Percentiles rank a stretch among this genome's conserved stretches.
phyloP scores from a whole-genome alignment of 1,140 invertebrate genomes.

The Drosophila sulfurigaster region DNA sequence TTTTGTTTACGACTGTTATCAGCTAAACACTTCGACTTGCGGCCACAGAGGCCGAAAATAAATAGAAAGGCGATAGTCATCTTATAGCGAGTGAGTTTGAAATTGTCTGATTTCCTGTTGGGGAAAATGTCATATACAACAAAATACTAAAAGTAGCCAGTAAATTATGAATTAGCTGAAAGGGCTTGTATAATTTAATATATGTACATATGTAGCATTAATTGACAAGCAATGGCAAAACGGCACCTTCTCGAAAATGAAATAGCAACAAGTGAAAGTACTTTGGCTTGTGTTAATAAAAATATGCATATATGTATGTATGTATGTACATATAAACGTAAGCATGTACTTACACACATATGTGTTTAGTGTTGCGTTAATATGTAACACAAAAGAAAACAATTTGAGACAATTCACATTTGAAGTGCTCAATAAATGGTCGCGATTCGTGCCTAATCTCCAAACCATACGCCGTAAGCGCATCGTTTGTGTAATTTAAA shows the following conservation, averaged over 20 bases:
- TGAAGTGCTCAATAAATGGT: slow-evolving; percentile 69
- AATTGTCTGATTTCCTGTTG: slow-evolving; percentile 33
- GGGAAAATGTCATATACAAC: neutral
- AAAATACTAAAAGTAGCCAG: neutral
- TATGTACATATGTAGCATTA: neutral
- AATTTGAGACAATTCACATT: slow-evolving; percentile 25
- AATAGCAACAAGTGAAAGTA: slow-evolving; percentile 77
- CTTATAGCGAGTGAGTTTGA: neutral
- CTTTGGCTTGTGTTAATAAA: slow-evolving; percentile 61
- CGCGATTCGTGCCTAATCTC: slow-evolving; percentile 50
- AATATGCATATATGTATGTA: slow-evolving; percentile 45
- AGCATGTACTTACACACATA: slow-evolving; percentile 54
- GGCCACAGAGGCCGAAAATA: slow-evolving; percentile 12
- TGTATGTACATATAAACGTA: slow-evolving; percentile 16
- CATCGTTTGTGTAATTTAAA: slow-evolving; percentile 51
- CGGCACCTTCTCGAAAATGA: no score
- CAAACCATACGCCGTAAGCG: no score
- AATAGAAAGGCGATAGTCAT: slow-evolving; percentile 16
- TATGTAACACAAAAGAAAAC: slow-evolving; percentile 24
- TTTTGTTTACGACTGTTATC: slow-evolving; percentile 73
- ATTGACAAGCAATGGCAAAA: neutral
- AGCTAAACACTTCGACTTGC: slow-evolving; percentile 28
- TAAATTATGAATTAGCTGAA: slow-evolving; percentile 5
- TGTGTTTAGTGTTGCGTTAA: neutral
- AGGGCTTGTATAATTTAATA: slow-evolving; percentile 7